Base-by-base conservation (phyloP, 2,888 invertebrate species). In the Agriopis leucophaearia region DNA sequence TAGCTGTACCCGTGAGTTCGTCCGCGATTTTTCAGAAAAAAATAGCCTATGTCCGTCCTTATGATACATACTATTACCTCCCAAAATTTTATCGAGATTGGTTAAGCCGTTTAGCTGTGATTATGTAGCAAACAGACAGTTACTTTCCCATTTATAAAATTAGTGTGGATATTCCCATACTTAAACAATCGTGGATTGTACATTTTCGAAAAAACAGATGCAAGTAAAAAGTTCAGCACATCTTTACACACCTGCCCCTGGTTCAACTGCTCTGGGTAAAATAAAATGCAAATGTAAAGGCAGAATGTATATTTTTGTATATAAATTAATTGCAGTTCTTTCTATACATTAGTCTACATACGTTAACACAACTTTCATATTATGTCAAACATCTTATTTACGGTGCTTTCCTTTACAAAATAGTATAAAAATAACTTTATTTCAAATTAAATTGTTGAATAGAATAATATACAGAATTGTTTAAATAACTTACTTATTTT, bases 321-420 rank as follows among this genome's bases (percentile, higher is more conserved):
- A 91, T 91, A 92, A 91, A 91, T 91, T 91, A 91, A 86, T 91
- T 91, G 88, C 88, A 89, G 87, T 90, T 90, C 89, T 90, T 73
- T 90, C 88, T 81, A 86, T 90, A 89, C 86, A 89, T 90, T 89
- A 89, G 69, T 86, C 85, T 88, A 89, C 82, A 86, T 85, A 87
- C 79, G 81, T 85, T 80, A 79, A 84, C 83, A 86, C 84, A 83
- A 78, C 54, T 85, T 82, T 80, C 82, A 87, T 91, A 92, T 91
- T 90, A 91, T 91, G 91, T 91, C 92, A 90, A 87, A 88, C 87
- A 16, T 60, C 66, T 90, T 91, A 90, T 88, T 87, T 83, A 83
- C 87, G 86, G 88, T 89, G 89, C 82, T 82, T 79, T 74, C 80
- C 82, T 79, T 88, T 87, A 84, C 81, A 85, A 84, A 86, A 84